phyloP scores from a whole-genome alignment of 1,140 invertebrate species.

The Megathymus violae region DNA sequence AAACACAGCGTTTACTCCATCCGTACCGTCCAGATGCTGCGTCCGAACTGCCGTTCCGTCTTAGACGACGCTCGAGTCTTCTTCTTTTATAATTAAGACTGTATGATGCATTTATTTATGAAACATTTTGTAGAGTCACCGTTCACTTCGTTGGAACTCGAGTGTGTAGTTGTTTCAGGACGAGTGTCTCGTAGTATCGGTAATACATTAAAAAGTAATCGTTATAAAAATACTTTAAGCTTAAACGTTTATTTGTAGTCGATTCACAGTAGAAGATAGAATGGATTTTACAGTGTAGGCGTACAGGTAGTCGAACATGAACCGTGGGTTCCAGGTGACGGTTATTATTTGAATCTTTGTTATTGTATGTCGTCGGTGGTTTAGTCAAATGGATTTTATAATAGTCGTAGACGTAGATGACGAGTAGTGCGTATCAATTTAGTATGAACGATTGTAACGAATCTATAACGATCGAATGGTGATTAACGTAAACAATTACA shows the following conservation, averaged over 20 bases:
- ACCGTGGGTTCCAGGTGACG: no score
- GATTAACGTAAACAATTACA: no score
- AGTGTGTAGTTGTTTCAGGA: neutral
- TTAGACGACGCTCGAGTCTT: conserved; percentile 49
- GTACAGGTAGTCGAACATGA: no score
- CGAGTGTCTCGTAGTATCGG: no score
- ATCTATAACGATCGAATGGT: no score
- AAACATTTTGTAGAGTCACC: no score
- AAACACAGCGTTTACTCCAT: conserved; percentile 59
- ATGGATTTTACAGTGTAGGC: conserved; percentile 18
- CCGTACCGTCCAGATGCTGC: conserved; percentile 56
- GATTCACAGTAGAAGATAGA: conserved; percentile 3
- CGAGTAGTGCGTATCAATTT: no score
- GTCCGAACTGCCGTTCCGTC: conserved; percentile 48
- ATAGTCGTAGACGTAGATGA: conserved; percentile 4
- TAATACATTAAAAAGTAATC: no score
- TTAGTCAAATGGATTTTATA: conserved; percentile 53
- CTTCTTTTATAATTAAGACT: conserved; percentile 29
- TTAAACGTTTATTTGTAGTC: neutral
- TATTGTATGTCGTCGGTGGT: no score
- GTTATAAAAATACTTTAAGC: no score
- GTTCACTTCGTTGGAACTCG: neutral
- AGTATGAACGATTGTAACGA: no score
- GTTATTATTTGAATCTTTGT: no score
- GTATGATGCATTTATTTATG: conserved; percentile 5